These are phyloP conservation scores for Drosophila pegasa DNA, from an alignment of 2,888 invertebrate genomes.

Conservation along the genomic window DNA sequence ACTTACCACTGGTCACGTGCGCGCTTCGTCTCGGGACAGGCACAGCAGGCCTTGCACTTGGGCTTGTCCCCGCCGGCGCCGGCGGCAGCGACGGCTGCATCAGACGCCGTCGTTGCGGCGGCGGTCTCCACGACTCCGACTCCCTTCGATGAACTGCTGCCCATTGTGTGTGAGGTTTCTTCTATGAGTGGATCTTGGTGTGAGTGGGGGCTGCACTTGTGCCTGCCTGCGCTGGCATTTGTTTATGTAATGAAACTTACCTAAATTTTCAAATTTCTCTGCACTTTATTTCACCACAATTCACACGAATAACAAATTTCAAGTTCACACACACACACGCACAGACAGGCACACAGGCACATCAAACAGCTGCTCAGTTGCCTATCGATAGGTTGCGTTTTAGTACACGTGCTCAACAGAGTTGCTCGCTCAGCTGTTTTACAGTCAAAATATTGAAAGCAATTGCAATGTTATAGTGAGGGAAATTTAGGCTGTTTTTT, in stretches of 20 bases:
- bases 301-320: constrained; percentile 34
- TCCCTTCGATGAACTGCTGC: constrained; percentile 86
- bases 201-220: constrained; percentile 10
- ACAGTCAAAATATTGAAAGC: not conserved
- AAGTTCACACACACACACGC: constrained; percentile 42
- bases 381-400: constrained; percentile 40
- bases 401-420: constrained; percentile 15
- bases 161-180: constrained; percentile 86
- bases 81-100: constrained; percentile 76
- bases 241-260: constrained; percentile 71
- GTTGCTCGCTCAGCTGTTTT: not conserved
- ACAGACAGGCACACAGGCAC: not conserved
- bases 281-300: constrained; percentile 47
- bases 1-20: constrained; percentile 95
- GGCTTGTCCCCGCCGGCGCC: constrained; percentile 86
- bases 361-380: constrained; percentile 35
- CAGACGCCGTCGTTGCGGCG: constrained; percentile 60
- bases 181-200: no score
- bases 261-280: constrained; percentile 32
- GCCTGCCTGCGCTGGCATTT: constrained; percentile 31
- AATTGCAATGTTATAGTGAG: not conserved
- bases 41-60: constrained; percentile 97
- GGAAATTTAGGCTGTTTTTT: not conserved
- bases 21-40: constrained; percentile 97
- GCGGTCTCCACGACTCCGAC: constrained; percentile 85